Evolutionary conservation across 2,888 invertebrate species (phyloP).

Genomic region (Oscheius sp.): DNA sequence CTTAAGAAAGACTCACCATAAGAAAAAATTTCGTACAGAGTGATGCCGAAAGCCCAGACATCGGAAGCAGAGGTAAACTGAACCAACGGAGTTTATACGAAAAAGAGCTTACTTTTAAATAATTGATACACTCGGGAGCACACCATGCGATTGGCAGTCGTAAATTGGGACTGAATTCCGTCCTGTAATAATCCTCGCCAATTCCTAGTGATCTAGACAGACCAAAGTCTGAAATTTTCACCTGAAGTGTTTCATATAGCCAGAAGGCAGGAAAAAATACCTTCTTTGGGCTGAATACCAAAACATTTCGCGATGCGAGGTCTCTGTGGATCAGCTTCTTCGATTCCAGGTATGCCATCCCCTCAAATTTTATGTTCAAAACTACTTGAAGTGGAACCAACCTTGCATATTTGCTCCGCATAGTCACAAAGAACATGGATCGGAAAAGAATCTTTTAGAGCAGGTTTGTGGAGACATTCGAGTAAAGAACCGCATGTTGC

Average conservation of each 20-base stretch:
- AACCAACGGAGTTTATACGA: not conserved
- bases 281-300: conserved; percentile 83
- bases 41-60: conserved; percentile 97
- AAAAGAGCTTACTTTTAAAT: conserved; percentile 79
- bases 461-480: conserved; percentile 93
- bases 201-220: conserved; percentile 93
- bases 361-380: conserved; percentile 74
- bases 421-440: conserved; percentile 93
- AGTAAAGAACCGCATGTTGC: conserved; percentile 92
- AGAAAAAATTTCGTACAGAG: conserved; percentile 99
- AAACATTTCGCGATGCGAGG: conserved; percentile 94
- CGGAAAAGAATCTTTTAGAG: conserved; percentile 89
- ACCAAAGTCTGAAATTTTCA: conserved; percentile 98
- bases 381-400: not conserved
- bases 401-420: conserved; percentile 76
- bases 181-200: conserved; percentile 98
- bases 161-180: conserved; percentile 95
- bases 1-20: conserved; percentile 78
- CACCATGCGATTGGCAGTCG: conserved; percentile 98
- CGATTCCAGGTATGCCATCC: conserved; percentile 95
- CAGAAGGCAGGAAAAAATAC: conserved; percentile 14
- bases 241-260: conserved; percentile 70
- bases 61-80: conserved; percentile 93
- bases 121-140: conserved; percentile 96
- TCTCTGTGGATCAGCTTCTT: conserved; percentile 97